Conservation (phyloP, 2,797 vertebrate species). For the Huso huso region DNA sequence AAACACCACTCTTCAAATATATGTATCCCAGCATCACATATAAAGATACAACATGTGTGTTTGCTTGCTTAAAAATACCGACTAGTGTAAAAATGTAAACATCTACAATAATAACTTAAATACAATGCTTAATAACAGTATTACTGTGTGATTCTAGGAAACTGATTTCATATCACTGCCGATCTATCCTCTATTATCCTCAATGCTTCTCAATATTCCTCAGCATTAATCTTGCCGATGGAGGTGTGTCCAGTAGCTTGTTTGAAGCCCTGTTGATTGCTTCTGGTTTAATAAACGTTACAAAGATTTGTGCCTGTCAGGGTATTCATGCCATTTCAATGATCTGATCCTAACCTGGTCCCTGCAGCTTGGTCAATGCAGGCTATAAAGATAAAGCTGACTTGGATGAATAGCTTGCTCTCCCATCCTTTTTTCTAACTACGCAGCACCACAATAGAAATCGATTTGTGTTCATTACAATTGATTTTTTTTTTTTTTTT, state of each 20-base stretch:
- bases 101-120: no score
- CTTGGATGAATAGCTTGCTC: constrained; percentile 20
- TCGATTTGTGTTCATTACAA: constrained; percentile 30
- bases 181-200: constrained; percentile 32
- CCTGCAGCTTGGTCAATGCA: neutral
- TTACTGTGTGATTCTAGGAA: constrained; percentile 28
- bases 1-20: no score
- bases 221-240: constrained; percentile 35
- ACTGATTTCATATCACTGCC: constrained; percentile 27
- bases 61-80: no score
- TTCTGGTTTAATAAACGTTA: constrained; percentile 6
- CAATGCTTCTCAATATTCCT: constrained; percentile 32
- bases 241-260: constrained; percentile 10
- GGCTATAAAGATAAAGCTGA: constrained; percentile 4
- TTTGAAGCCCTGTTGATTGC: constrained; percentile 1
- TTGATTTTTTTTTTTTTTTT: constrained; percentile 33
- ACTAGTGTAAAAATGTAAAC: no score
- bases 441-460: constrained; percentile 41
- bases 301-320: constrained; percentile 56
- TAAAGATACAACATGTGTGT: no score
- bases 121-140: constrained; percentile 17
- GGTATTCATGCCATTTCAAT: constrained; percentile 27
- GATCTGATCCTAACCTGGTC: neutral
- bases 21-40: no score
- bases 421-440: constrained; percentile 24